Percentiles rank a stretch among this genome's conserved stretches.
phyloP scores from a whole-genome alignment of 2,888 invertebrate genomes.

The Drosophila neotestacea region DNA sequence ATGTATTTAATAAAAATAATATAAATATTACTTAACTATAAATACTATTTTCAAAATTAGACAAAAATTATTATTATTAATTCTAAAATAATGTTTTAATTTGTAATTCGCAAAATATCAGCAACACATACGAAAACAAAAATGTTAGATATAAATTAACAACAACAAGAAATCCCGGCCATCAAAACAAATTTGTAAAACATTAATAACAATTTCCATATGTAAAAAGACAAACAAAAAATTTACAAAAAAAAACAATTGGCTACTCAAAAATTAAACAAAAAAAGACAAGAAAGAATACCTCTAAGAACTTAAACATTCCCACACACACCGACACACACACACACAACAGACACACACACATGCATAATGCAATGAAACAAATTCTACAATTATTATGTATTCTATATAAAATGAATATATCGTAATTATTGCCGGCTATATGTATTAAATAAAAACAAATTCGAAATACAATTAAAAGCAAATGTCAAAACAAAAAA shows the following conservation, averaged over 20 bases:
- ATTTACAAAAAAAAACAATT: slow-evolving; percentile 27
- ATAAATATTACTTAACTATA: slow-evolving; percentile 44
- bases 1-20: slow-evolving; percentile 43
- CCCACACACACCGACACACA: slow-evolving; percentile 11
- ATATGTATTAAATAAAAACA: slow-evolving; percentile 71
- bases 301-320: slow-evolving; percentile 38
- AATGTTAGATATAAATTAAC: slow-evolving; percentile 62
- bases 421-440: slow-evolving; percentile 75
- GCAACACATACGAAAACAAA: slow-evolving; percentile 30
- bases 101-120: slow-evolving; percentile 65
- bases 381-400: slow-evolving; percentile 63
- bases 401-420: slow-evolving; percentile 64
- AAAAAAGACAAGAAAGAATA: slow-evolving; percentile 20
- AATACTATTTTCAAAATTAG: slow-evolving; percentile 75
- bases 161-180: slow-evolving; percentile 43
- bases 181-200: slow-evolving; percentile 25
- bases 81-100: slow-evolving; percentile 66
- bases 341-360: slow-evolving; percentile 18
- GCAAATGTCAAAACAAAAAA: slow-evolving; percentile 70
- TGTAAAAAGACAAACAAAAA: slow-evolving; percentile 46
- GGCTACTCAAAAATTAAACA: slow-evolving; percentile 27
- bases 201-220: slow-evolving; percentile 27
- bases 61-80: slow-evolving; percentile 75
- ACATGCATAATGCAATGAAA: slow-evolving; percentile 20
- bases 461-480: slow-evolving; percentile 78